Conservation (phyloP, 2,113 vertebrate genomes). For the Collichthys lucidus region DNA sequence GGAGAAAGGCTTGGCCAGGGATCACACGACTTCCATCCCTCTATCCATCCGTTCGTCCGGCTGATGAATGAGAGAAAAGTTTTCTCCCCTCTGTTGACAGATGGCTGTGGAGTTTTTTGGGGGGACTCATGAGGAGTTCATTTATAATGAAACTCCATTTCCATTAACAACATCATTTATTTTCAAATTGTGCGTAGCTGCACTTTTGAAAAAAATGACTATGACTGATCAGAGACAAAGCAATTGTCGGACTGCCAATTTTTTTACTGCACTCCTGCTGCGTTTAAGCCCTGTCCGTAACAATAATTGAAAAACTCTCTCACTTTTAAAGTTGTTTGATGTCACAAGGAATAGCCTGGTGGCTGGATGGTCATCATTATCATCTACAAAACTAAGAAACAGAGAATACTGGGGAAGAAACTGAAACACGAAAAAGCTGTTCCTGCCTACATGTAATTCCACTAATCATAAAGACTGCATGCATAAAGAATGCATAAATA, state of each 20-base stretch:
- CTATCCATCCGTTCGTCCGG: conserved; percentile 61
- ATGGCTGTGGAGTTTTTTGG: conserved; percentile 72
- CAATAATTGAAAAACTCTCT: conserved; percentile 25
- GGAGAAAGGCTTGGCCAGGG: conserved; percentile 74
- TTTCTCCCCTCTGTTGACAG: conserved; percentile 72
- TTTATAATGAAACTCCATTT: conserved; percentile 69
- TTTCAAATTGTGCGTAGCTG: conserved; percentile 64
- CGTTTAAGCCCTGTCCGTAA: not conserved
- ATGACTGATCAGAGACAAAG: conserved; percentile 57
- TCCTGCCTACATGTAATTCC: not conserved
- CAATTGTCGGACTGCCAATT: conserved; percentile 42
- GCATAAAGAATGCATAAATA: not conserved
- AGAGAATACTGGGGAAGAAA: not conserved
- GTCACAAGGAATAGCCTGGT: not conserved
- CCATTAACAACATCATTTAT: conserved; percentile 68
- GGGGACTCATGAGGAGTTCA: conserved; percentile 65
- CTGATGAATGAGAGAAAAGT: conserved; percentile 75
- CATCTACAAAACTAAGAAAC: not conserved
- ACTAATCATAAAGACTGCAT: not conserved
- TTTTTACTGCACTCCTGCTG: conserved; percentile 28
- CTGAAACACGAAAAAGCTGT: not conserved
- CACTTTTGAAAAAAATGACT: conserved; percentile 51
- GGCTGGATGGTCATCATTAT: conserved; percentile 16
- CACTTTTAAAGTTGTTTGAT: conserved; percentile 4
- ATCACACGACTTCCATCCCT: conserved; percentile 71